Evolutionary conservation across 2,797 vertebrate genomes (phyloP).

Genomic region (Betta splendens): DNA sequence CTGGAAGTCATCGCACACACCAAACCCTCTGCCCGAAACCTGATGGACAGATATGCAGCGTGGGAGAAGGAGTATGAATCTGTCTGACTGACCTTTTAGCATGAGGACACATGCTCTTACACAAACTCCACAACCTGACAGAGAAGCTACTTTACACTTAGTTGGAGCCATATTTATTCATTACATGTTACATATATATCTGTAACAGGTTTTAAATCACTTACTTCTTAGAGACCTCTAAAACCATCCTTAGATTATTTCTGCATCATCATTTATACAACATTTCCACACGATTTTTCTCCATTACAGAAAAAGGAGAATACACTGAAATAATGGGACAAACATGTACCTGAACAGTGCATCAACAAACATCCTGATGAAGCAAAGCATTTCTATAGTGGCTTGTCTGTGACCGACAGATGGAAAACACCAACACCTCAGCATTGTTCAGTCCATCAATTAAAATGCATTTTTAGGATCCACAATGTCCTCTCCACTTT

Average conservation of each 20-base stretch:
- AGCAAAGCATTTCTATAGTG: no score
- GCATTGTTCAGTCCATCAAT: no score
- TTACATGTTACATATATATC: not conserved
- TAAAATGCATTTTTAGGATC: not conserved
- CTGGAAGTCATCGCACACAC: constrained; percentile 89
- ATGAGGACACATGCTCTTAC: not conserved
- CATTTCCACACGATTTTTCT: no score
- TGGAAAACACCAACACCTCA: no score
- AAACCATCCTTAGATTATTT: no score
- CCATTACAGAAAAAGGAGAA: no score
- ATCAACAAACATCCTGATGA: no score
- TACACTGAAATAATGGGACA: no score
- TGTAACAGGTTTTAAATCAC: no score
- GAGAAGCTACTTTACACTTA: not conserved
- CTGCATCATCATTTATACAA: no score
- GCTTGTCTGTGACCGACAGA: no score
- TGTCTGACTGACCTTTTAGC: constrained; percentile 44
- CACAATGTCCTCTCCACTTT: not conserved
- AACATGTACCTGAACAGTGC: no score
- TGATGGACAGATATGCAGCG: constrained; percentile 85
- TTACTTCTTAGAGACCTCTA: not conserved
- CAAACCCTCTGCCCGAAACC: constrained; percentile 88
- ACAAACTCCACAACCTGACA: not conserved
- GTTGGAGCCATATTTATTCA: not conserved
- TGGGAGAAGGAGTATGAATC: constrained; percentile 87